Percentiles rank a stretch among this genome's conserved stretches.
phyloP scores from a whole-genome alignment of 2,888 invertebrate genomes.

The Tanypteryx hageni region DNA sequence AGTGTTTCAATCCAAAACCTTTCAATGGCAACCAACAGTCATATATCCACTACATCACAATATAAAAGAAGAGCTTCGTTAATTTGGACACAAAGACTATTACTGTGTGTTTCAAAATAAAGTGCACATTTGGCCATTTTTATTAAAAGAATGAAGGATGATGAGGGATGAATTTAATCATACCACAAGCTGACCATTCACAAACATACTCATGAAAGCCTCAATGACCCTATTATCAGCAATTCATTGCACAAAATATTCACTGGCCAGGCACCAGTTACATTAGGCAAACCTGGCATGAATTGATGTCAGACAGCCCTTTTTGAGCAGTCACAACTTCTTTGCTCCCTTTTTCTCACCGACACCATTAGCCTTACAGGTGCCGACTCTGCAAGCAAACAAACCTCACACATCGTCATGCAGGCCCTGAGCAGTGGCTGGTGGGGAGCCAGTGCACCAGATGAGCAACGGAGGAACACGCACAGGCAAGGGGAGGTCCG shows the following conservation, averaged over 20 bases:
- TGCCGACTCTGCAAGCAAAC: not conserved
- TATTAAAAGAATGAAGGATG: not conserved
- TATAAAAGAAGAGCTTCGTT: no score
- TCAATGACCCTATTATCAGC: constrained; percentile 20
- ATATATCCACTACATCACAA: no score
- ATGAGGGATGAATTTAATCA: not conserved
- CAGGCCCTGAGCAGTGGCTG: constrained; percentile 43
- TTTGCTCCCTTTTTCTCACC: not conserved
- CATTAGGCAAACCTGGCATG: constrained; percentile 17
- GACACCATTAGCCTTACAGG: not conserved
- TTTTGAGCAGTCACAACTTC: constrained; percentile 10
- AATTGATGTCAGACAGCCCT: constrained; percentile 12
- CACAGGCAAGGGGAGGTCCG: constrained; percentile 50
- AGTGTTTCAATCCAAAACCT: no score
- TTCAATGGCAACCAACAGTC: no score
- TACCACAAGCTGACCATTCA: not conserved
- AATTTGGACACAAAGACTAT: not conserved
- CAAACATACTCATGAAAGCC: not conserved
- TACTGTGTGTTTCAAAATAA: not conserved
- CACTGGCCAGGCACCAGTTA: constrained; percentile 49
- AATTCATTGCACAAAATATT: constrained; percentile 43
- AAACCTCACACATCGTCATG: constrained; percentile 19
- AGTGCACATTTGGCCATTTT: not conserved
- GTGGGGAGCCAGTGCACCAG: constrained; percentile 50
- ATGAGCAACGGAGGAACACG: constrained; percentile 38